phyloP scores from a whole-genome alignment of 2,888 invertebrate genomes.

The Biston stratarius region DNA sequence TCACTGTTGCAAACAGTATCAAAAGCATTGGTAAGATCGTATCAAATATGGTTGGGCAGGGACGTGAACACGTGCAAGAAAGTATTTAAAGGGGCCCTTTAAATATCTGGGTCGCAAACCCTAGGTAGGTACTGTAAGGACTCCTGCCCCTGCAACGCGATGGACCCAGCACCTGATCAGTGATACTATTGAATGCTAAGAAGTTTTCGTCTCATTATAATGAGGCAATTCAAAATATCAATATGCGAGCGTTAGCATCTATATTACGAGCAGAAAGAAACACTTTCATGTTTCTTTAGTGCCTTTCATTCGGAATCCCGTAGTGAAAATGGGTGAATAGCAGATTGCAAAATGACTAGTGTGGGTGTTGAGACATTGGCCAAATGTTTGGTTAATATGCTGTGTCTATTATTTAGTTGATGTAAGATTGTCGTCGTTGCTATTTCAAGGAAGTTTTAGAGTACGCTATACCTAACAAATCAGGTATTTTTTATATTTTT shows the following conservation, averaged over 20 bases:
- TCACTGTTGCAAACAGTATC: no score
- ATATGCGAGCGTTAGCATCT: background rate
- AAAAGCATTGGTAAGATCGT: no score
- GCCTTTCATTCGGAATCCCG: constrained; percentile 13
- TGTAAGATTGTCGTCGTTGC: constrained; percentile 17
- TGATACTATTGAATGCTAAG: no score
- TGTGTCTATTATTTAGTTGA: constrained; percentile 19
- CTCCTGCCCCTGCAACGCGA: no score
- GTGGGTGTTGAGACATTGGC: constrained; percentile 25
- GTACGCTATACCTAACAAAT: background rate
- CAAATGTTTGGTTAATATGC: constrained; percentile 22
- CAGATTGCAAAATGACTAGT: constrained; percentile 22
- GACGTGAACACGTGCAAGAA: no score
- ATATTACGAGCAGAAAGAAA: constrained; percentile 8
- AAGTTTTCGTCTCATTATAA: background rate
- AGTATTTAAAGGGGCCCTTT: no score
- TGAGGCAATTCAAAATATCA: background rate
- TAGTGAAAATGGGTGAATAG: constrained; percentile 24
- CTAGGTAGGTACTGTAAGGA: no score
- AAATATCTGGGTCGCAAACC: no score
- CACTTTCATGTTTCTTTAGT: constrained; percentile 36
- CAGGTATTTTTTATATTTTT: no score
- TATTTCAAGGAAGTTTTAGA: background rate
- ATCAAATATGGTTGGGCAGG: no score
- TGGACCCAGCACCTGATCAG: no score